Conservation (phyloP, 2,113 vertebrate species). For the Tupaia tana region DNA sequence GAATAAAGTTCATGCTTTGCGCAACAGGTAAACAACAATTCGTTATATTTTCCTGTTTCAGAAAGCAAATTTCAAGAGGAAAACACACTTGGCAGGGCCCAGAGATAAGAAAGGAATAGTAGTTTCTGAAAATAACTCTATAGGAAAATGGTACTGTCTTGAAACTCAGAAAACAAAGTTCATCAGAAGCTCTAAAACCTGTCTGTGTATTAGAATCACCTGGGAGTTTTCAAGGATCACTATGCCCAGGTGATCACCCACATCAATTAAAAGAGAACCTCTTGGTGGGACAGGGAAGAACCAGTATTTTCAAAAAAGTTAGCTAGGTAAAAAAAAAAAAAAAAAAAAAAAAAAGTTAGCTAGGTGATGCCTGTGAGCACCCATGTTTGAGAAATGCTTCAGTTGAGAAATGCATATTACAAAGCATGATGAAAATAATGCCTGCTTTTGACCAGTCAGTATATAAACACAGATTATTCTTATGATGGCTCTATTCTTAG, state of each 20-base stretch:
- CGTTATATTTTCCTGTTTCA: background rate
- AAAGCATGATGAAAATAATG: background rate
- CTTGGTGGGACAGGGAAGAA: too few relatives aligned
- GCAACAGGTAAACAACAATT: background rate
- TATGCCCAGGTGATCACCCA: background rate
- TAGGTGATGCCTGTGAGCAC: too few relatives aligned
- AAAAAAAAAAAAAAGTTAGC: background rate
- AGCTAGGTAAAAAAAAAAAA: too few relatives aligned
- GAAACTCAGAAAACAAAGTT: background rate
- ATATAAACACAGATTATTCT: background rate
- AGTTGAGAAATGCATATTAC: background rate
- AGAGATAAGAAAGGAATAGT: background rate
- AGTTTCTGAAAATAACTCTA: background rate
- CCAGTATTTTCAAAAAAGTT: background rate
- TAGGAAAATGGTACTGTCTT: background rate
- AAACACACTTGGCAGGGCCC: background rate
- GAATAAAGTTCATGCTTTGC: background rate
- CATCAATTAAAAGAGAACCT: background rate
- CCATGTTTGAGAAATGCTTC: background rate
- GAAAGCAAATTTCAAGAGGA: background rate
- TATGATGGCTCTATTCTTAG: background rate
- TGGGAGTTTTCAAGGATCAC: background rate
- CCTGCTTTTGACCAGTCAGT: background rate
- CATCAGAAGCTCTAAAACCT: background rate
- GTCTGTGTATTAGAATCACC: background rate